phyloP scores from a whole-genome alignment of 2,113 vertebrate genomes.

The Speoplatyrhinus poulsoni region DNA sequence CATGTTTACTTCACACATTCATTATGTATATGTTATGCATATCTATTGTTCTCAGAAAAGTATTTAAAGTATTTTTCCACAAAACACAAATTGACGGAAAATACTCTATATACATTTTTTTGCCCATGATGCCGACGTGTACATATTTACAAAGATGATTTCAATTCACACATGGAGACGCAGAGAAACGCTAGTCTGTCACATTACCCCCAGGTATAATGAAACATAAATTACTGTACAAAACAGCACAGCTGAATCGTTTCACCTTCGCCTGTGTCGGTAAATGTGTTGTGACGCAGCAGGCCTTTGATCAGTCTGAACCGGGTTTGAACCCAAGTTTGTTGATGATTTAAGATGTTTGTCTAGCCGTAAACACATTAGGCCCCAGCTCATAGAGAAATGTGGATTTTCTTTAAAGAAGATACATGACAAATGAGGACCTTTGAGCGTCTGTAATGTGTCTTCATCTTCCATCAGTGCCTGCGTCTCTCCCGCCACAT shows the following conservation, averaged over 20 bases:
- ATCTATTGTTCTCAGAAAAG: too few relatives aligned
- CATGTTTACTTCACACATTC: too few relatives aligned
- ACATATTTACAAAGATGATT: too few relatives aligned
- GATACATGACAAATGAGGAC: slow-evolving; percentile 28
- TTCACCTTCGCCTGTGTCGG: neutral
- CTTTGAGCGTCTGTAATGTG: slow-evolving; percentile 14
- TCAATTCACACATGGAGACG: neutral
- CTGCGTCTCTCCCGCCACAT: neutral
- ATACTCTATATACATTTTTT: too few relatives aligned
- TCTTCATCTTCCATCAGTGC: slow-evolving; percentile 12
- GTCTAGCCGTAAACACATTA: slow-evolving; percentile 15
- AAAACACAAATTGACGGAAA: too few relatives aligned
- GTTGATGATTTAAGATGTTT: slow-evolving; percentile 33
- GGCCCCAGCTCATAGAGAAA: neutral
- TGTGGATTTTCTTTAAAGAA: slow-evolving; percentile 18
- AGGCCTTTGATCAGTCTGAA: neutral
- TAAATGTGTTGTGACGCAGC: slow-evolving; percentile 14
- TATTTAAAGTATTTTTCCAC: too few relatives aligned
- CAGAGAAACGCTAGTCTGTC: neutral
- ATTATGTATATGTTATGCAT: too few relatives aligned
- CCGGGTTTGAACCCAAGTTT: neutral
- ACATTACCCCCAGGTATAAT: neutral
- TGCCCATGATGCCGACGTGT: too few relatives aligned
- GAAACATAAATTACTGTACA: slow-evolving; percentile 15
- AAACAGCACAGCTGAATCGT: neutral